Percentiles rank a stretch among this genome's conserved stretches.
Conservation (phyloP, 2,113 vertebrate genomes). For the Ceratotherium simum region DNA sequence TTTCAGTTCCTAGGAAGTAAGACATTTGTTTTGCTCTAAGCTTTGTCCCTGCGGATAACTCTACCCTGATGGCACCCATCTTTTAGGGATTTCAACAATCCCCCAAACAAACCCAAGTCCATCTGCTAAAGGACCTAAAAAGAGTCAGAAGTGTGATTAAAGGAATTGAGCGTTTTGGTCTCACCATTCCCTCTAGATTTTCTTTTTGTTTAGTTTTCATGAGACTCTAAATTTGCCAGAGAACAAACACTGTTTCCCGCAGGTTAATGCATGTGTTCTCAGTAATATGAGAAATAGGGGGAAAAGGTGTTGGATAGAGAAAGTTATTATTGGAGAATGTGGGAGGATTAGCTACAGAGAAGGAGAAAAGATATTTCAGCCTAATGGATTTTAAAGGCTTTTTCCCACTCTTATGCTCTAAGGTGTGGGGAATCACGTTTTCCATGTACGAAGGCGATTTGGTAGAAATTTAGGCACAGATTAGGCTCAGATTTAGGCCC, state of each 20-base stretch:
- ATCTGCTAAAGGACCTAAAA: constrained; percentile 76
- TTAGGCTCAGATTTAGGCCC: neutral
- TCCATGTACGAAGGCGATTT: neutral
- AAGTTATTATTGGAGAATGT: neutral
- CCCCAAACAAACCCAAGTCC: constrained; percentile 74
- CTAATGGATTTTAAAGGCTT: neutral
- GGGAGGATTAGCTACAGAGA: neutral
- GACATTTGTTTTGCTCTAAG: constrained; percentile 81
- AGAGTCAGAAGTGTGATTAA: constrained; percentile 73
- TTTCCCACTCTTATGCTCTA: neutral
- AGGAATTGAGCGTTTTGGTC: constrained; percentile 75
- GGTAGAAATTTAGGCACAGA: neutral
- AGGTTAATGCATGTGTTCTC: neutral
- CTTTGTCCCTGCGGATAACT: constrained; percentile 73
- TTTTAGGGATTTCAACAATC: constrained; percentile 80
- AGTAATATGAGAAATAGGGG: neutral
- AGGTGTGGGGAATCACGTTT: neutral
- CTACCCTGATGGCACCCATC: constrained; percentile 70
- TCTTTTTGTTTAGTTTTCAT: constrained; percentile 61
- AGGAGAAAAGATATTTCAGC: neutral
- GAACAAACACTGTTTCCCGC: constrained; percentile 26
- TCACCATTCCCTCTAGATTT: constrained; percentile 63
- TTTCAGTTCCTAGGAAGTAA: constrained; percentile 82
- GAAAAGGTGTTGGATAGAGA: neutral
- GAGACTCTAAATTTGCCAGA: constrained; percentile 50